These are phyloP conservation scores for Psittacara wagleri DNA, from an alignment of 2,113 vertebrate species.

Conservation along the genomic window DNA sequence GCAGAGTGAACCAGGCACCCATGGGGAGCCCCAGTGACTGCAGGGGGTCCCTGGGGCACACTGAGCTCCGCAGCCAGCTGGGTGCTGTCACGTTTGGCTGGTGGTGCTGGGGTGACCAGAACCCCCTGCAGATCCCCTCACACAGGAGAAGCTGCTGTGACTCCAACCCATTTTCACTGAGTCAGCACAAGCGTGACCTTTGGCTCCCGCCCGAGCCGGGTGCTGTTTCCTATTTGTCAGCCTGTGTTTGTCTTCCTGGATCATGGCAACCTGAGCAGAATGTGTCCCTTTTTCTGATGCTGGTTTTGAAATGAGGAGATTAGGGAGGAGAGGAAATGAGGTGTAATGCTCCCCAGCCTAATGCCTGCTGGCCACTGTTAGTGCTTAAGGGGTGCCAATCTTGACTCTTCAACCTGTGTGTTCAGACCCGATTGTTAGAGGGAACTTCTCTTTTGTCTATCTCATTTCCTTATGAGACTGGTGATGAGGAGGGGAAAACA, in stretches of 20 bases:
- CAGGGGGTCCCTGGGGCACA: neutral
- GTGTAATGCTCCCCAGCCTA: rapidly evolving
- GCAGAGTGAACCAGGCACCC: neutral
- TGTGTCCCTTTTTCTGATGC: neutral
- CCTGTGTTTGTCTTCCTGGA: neutral
- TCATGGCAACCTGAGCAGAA: neutral
- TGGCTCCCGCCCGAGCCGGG: rapidly evolving
- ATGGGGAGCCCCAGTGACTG: rapidly evolving
- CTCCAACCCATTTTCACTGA: neutral
- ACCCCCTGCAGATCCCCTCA: neutral
- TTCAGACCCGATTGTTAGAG: constrained; percentile 3
- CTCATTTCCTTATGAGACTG: neutral
- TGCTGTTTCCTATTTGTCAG: neutral
- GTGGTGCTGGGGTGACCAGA: neutral
- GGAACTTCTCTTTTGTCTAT: neutral
- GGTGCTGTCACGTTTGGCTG: neutral
- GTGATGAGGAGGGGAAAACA: neutral
- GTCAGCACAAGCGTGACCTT: constrained; percentile 2
- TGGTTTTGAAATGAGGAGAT: constrained; percentile 24
- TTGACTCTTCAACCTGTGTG: neutral
- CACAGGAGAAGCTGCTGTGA: neutral
- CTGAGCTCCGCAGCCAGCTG: neutral
- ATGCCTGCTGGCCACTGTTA: constrained; percentile 32
- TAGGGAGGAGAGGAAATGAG: neutral
- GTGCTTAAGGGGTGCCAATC: constrained; percentile 23